Evolutionary conservation across 2,113 vertebrate species (phyloP), one percentile per base, ranked within the genome.

Genomic region (Zosterops japonicus): DNA sequence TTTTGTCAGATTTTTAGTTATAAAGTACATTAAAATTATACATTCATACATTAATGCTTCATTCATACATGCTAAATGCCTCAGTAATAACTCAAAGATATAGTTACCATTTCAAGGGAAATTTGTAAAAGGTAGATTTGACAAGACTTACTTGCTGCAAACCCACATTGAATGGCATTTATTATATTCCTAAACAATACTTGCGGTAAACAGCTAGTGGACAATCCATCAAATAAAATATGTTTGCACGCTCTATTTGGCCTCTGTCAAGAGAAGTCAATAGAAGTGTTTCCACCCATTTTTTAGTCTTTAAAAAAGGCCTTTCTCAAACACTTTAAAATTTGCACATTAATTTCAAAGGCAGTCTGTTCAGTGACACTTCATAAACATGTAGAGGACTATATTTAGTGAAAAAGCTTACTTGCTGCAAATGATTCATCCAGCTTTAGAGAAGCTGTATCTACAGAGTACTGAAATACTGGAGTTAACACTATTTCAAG

Each of bases 121-220:
- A 86, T 92, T 86, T 72, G 47, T 86, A 88, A 88, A 90, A 93
- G 42, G 1, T 79, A 85, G 77, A 21, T 93, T 90, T 93, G 88
- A 92, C 83, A 93, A 55, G 85, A 42, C 59, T 74, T 69, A 44
- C 74, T 90, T 93, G 8, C 79, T 83, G 17, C 61, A 77, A 92
- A 61, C 16, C 35, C 39, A 83, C n/a, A 87, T 8, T 81, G 64
- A 94, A 89, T 81, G 35, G 35, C 76, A 90, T 80, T 92, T 92
- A 97, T 96, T 96, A 68, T 63, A 93, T 74, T 94, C 64, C 71
- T 74, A 88, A 95, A 92, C 14, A 95, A 93, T 85, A 81, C 64
- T 70, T 86, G 42, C 63, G 81, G 71, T 75, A 95, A 96, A 72
- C 70, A 95, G 33, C 60, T 71, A 68, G 65, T 49, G 77, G 90